Evolutionary conservation across 2,797 vertebrate species (phyloP).

Genomic region (Amblyraja radiata): DNA sequence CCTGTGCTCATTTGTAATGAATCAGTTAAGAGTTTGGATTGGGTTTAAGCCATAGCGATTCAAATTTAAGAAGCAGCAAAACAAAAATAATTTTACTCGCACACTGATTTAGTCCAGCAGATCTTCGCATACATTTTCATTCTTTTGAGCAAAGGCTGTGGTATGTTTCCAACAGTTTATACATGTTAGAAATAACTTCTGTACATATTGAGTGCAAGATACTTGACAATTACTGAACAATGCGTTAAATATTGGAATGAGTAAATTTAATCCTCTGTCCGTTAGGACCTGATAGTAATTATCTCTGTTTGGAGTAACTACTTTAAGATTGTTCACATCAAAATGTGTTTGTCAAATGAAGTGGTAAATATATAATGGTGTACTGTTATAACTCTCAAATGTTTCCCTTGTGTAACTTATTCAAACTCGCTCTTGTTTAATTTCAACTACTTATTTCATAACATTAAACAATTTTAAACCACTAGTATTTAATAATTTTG

Average conservation of each 20-base stretch:
- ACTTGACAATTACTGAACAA: background rate
- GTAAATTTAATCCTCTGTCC: background rate
- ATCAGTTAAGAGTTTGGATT: background rate
- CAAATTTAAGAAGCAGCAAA: background rate
- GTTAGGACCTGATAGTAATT: background rate
- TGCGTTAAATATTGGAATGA: background rate
- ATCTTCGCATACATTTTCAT: background rate
- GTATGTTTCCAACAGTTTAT: background rate
- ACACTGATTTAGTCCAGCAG: background rate
- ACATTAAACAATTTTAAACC: conserved; percentile 19
- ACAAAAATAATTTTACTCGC: background rate
- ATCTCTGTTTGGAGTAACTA: background rate
- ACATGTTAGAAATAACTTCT: background rate
- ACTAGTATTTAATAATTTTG: background rate
- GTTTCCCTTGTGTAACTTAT: background rate
- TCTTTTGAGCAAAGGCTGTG: background rate
- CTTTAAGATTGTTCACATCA: background rate
- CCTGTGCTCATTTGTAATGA: background rate
- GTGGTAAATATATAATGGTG: background rate
- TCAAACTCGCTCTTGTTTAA: background rate
- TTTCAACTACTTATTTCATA: background rate
- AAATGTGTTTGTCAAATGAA: background rate
- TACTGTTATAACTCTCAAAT: background rate
- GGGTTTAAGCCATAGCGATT: background rate
- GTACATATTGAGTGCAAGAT: background rate